Evolutionary conservation across 2,113 vertebrate genomes (phyloP).

Genomic region (Rhinogobius similis): DNA sequence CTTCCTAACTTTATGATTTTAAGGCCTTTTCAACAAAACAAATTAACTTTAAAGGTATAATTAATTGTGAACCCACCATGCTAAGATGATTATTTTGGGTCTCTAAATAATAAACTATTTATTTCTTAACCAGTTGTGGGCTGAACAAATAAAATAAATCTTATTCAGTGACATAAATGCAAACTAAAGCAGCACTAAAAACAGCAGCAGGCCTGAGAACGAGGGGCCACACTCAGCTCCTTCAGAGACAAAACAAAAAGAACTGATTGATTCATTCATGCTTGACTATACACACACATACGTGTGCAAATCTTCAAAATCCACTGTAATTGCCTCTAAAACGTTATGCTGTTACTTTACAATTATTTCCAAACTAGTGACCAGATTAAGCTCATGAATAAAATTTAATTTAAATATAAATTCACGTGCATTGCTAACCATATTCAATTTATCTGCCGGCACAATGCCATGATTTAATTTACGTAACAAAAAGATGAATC

Average conservation of each 20-base stretch:
- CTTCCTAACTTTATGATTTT: background rate
- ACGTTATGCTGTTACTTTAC: background rate
- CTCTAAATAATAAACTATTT: constrained; percentile 23
- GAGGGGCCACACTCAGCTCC: constrained; percentile 26
- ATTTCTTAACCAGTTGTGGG: background rate
- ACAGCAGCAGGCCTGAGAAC: constrained; percentile 47
- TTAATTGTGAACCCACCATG: background rate
- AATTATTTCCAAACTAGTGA: constrained; percentile 2
- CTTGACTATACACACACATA: background rate
- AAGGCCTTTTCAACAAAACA: constrained; percentile 31
- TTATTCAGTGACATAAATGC: constrained; percentile 15
- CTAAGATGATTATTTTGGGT: background rate
- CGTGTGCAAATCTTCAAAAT: constrained; percentile 13
- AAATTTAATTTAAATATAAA: background rate
- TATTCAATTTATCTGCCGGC: background rate
- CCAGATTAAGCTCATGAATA: too few relatives aligned
- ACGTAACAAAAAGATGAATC: background rate
- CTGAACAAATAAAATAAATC: constrained; percentile 7
- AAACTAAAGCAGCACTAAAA: constrained; percentile 34
- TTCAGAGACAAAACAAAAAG: constrained; percentile 30
- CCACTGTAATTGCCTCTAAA: background rate
- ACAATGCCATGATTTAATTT: background rate
- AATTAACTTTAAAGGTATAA: constrained; percentile 1
- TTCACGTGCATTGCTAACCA: constrained; percentile 6
- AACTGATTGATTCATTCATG: constrained; percentile 13